Conservation (phyloP, 2,888 invertebrate genomes). For the Syritta pipiens region DNA sequence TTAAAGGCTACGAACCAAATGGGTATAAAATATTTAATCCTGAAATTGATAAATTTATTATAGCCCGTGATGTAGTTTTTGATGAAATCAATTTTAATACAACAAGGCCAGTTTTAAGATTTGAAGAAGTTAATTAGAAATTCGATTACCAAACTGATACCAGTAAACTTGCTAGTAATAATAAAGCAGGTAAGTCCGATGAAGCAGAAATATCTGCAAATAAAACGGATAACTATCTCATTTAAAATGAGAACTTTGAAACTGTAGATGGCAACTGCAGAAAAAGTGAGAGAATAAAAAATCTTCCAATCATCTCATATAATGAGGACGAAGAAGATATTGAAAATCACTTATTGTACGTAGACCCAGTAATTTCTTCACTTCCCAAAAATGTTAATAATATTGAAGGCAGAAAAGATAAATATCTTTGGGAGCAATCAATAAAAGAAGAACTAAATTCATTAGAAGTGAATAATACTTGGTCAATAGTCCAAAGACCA, state of each 20-base stretch:
- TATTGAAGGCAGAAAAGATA: conserved; percentile 41
- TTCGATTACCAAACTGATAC: no score
- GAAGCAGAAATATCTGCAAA: neutral
- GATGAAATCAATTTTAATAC: conserved; percentile 72
- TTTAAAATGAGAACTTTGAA: neutral
- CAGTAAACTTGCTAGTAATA: neutral
- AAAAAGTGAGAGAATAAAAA: conserved; percentile 42
- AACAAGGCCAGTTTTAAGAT: conserved; percentile 69
- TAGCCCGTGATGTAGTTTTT: conserved; percentile 74
- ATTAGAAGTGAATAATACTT: conserved; percentile 56
- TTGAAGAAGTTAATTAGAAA: conserved; percentile 19
- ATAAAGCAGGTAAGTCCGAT: conserved; percentile 16
- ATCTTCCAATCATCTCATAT: conserved; percentile 6
- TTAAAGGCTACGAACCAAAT: conserved; percentile 73
- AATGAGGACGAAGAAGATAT: conserved; percentile 18
- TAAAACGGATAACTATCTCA: neutral
- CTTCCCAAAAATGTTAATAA: conserved; percentile 41
- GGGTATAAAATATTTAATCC: conserved; percentile 74
- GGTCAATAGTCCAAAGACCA: conserved; percentile 53
- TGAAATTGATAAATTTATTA: conserved; percentile 71
- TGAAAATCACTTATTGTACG: conserved; percentile 15
- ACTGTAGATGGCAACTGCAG: conserved; percentile 9
- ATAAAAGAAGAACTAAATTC: conserved; percentile 63
- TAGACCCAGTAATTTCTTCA: conserved; percentile 16
- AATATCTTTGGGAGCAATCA: conserved; percentile 54